These are phyloP conservation scores for Drosophila sechellia DNA, from an alignment of 1,140 invertebrate genomes.

Conservation along the genomic window DNA sequence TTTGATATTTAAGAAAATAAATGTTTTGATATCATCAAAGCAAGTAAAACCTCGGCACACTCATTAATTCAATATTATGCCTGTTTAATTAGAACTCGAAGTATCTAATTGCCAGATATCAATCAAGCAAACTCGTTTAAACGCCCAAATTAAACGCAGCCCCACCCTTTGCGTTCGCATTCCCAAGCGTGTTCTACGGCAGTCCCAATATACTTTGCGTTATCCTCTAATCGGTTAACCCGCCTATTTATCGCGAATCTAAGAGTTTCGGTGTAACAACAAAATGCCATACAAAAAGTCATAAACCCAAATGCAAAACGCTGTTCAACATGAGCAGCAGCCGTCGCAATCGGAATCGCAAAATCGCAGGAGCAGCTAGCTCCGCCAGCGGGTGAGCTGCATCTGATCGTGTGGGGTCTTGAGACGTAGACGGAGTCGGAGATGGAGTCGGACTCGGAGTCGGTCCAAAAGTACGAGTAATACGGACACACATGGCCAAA, in stretches of 20 bases:
- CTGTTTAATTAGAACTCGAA: neutral
- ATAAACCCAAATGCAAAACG: constrained; percentile 56
- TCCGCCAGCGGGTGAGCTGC: constrained; percentile 31
- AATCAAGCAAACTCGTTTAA: constrained; percentile 25
- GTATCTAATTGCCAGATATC: constrained; percentile 20
- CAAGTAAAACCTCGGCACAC: no score
- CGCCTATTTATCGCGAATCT: constrained; percentile 54
- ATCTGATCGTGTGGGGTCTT: constrained; percentile 53
- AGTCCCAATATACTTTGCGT: constrained; percentile 33
- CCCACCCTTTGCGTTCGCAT: constrained; percentile 15
- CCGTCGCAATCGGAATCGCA: constrained; percentile 27
- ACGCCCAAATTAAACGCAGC: constrained; percentile 18
- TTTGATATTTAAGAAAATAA: neutral
- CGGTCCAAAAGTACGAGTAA: constrained; percentile 27
- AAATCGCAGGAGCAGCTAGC: constrained; percentile 29
- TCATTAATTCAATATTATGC: no score
- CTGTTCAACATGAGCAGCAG: constrained; percentile 59
- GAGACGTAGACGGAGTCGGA: neutral
- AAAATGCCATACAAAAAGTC: constrained; percentile 38
- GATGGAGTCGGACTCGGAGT: neutral
- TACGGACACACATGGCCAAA: constrained; percentile 35
- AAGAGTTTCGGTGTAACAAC: constrained; percentile 45
- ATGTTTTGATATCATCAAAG: neutral
- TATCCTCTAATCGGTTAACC: constrained; percentile 42
- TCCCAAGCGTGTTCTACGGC: constrained; percentile 22